Evolutionary conservation across 2,797 vertebrate genomes (phyloP), one percentile per base, ranked within the genome.

Genomic region (Enteromius paludinosus): DNA sequence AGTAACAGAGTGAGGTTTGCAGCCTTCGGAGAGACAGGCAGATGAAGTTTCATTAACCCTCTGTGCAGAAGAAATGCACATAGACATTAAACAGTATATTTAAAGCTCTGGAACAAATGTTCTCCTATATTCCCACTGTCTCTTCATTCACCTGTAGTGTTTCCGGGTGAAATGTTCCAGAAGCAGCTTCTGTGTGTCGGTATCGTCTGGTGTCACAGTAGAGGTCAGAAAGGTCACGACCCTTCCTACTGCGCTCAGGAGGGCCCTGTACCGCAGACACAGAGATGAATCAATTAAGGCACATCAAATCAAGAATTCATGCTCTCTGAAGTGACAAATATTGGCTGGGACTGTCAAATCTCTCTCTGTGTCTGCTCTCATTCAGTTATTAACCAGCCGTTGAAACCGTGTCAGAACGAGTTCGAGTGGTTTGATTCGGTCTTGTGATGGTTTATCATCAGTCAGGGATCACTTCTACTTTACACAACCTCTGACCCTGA

Each of bases 241-340:
- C 45, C 73, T 87, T 84, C 82, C 69, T 68, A 59, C 85, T 62
- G 83, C 84, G 64, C 43, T 68, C 61, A 62, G 25, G 49, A n/a
- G 30, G 47, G 45, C 49, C 56, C 28, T 9, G 90, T 87, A 73
- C 92, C 93, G 94, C 92, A 92, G 94, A 94, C 94, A 96, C 92
- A 95, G 95, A 94, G 94, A 93, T 94, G 95, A 97, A 97, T 97
- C 96, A 96, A 97, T 97, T 96, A 96, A 95, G 95, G 93, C 96
- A 95, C 94, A 97, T 97, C 96, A 96, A 96, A 97, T 98, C 95
- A 95, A 95, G 93, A 96, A 95, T 96, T 97, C 96, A 97, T 96
- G 96, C 94, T 92, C 93, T 93, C 93, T 94, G 93, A 95, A 96
- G 95, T 95, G 96, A 97, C 96, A 97, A 96, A 96, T 96, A 96